A percentile compares a stretch with the other conserved stretches of the same genome.
Conservation (phyloP, 2,797 vertebrate species). For the Syngnathus rostellatus region DNA sequence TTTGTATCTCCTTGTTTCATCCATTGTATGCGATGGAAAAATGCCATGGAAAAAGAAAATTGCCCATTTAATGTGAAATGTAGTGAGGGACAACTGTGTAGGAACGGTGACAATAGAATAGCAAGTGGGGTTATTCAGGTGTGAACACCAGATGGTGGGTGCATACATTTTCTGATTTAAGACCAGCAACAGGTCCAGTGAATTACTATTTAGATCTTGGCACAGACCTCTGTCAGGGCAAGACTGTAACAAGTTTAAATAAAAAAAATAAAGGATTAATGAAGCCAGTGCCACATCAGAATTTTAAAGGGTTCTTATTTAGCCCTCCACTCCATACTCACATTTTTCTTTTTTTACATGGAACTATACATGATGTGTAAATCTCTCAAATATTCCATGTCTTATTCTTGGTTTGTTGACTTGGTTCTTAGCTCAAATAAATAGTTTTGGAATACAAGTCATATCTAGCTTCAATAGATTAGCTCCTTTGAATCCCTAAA, state of each 20-base stretch:
- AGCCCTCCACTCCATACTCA: background rate
- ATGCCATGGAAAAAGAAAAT: background rate
- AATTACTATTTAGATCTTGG: background rate
- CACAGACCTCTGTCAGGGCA: background rate
- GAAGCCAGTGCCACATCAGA: background rate
- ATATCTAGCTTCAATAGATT: slow-evolving; percentile 4
- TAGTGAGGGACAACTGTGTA: background rate
- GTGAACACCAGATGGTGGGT: background rate
- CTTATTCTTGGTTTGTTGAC: slow-evolving; percentile 7
- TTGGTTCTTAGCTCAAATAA: background rate
- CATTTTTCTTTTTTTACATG: background rate
- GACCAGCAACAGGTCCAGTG: background rate
- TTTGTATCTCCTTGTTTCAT: background rate
- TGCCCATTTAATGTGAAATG: background rate
- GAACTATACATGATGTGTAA: background rate
- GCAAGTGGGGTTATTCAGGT: background rate
- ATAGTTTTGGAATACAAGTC: slow-evolving; percentile 12
- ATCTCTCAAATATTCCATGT: background rate
- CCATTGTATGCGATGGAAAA: background rate
- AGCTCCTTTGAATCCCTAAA: slow-evolving; percentile 37
- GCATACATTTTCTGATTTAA: slow-evolving; percentile 2
- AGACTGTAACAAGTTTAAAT: background rate
- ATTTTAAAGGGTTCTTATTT: background rate
- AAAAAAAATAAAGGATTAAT: background rate
- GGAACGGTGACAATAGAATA: background rate